Base-by-base conservation (phyloP, 2,113 vertebrate species). In the Mirounga angustirostris region DNA sequence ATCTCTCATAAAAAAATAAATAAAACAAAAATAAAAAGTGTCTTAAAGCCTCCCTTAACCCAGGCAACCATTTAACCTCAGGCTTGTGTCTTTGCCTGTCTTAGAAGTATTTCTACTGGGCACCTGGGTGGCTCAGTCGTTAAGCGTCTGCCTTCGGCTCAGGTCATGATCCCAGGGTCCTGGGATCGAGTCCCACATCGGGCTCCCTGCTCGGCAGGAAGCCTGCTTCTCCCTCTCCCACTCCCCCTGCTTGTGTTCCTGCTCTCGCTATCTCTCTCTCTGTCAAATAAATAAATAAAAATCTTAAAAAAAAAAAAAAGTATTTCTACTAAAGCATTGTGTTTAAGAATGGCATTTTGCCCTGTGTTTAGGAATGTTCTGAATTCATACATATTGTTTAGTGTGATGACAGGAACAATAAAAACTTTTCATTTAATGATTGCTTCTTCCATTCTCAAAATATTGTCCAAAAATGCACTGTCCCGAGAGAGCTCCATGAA, bases 361-460 rank as follows among this genome's bases (percentile, higher is more conserved):
- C 50, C 43, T 65, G 18, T 80, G 56, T 89, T 97, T 63, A 93
- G 74, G 22, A 82, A 95, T 92, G 56, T 46, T 95, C n/a, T 79
- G 90, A 93, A 86, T 86, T 91, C 71, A 81, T 28, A 89, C 59
- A 89, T 90, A 84, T 16, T 84, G 67, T 36, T 61, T 24, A 85
- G 28, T 73, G 24, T 93, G 36, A 87, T 59, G 59, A 46, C 4
- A 65, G 30, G n/a, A 93, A 91, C 22, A 71, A 56, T 28, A 85
- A 46, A 19, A 87, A 86, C 18, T 54, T 82, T 83, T 92, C 5
- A 86, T 52, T 82, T 85, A 91, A 91, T 71, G 46, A 73, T 1
- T 89, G 69, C 19, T 67, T 94, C 22, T 78, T 89, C 36, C 61
- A 92, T 33, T 94, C 54, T 63, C 36, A 61, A 79, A 97, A 74